Evolutionary conservation across 2,888 invertebrate species (phyloP).

Genomic region (Anaspis maculata): DNA sequence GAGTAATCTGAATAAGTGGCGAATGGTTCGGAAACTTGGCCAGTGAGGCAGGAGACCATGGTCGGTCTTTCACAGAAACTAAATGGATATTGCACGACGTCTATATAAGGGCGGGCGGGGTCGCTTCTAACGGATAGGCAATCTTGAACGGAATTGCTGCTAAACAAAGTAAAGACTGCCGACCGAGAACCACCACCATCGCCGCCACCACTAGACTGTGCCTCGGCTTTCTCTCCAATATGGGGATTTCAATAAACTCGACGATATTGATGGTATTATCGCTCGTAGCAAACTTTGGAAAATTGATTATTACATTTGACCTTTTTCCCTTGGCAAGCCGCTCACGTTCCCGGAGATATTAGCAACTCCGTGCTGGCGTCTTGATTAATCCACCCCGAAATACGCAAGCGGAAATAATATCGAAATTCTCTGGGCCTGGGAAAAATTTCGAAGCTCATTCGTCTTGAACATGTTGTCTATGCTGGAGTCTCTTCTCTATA

Average conservation of each 20-base stretch:
- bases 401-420: no score
- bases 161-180: conserved; percentile 16
- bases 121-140: conserved; percentile 16
- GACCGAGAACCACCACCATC: no score
- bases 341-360: conserved; percentile 1
- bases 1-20: conserved; percentile 30
- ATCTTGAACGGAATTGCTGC: conserved; percentile 14
- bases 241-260: conserved; percentile 15
- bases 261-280: conserved; percentile 14
- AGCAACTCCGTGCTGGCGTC: no score
- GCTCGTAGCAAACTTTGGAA: conserved; percentile 5
- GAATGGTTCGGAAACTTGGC: conserved; percentile 30
- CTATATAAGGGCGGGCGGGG: conserved; percentile 26
- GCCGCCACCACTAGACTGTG: no score
- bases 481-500: no score
- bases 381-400: no score
- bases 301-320: conserved; percentile 5
- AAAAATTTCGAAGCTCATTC: no score
- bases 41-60: conserved; percentile 18
- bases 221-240: conserved; percentile 7
- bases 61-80: conserved; percentile 16
- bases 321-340: background rate
- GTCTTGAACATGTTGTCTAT: no score
- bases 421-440: no score
- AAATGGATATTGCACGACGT: conserved; percentile 33